phyloP scores from a whole-genome alignment of 2,113 vertebrate species.

The Athene cunicularia region DNA sequence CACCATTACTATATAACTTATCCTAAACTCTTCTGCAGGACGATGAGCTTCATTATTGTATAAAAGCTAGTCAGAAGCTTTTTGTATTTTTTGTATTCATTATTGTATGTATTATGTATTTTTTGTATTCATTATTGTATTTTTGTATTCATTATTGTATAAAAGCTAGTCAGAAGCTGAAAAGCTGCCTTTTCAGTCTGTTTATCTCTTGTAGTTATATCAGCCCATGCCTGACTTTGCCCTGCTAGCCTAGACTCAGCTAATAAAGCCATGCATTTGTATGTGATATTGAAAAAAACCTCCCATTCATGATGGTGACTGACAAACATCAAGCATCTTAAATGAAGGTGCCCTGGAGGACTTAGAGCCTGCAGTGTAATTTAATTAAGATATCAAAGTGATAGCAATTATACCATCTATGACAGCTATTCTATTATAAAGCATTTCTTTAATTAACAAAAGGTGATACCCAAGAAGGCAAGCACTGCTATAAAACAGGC shows the following conservation, averaged over 20 bases:
- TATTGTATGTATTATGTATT: no score
- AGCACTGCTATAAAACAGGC: neutral
- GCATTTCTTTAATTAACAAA: constrained; percentile 65
- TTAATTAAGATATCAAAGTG: constrained; percentile 75
- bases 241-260: neutral
- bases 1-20: neutral
- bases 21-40: neutral
- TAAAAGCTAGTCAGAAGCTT: neutral
- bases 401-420: constrained; percentile 65
- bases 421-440: constrained; percentile 73
- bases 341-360: constrained; percentile 73
- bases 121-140: no score
- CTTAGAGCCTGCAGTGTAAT: constrained; percentile 72
- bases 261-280: constrained; percentile 40
- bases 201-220: neutral
- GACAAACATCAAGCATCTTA: constrained; percentile 63
- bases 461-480: neutral
- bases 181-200: neutral
- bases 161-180: neutral
- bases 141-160: no score
- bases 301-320: constrained; percentile 47
- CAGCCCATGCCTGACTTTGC: neutral
- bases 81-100: no score
- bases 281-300: neutral
- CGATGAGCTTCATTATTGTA: neutral